These are phyloP conservation scores for Aleiodes testaceus DNA, from an alignment of 2,888 invertebrate species.

Conservation along the genomic window DNA sequence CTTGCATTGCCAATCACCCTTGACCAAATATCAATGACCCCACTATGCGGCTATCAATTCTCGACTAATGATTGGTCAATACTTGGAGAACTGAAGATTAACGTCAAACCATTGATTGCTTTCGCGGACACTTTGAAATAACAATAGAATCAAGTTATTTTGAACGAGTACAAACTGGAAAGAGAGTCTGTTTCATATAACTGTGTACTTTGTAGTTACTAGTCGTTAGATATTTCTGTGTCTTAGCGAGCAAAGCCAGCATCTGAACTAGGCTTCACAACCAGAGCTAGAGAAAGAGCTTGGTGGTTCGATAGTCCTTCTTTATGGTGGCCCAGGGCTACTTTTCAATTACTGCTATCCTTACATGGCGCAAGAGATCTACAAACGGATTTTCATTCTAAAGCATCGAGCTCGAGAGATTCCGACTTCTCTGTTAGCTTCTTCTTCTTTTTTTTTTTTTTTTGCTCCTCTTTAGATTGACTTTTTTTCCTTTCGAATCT, in stretches of 20 bases:
- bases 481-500: constrained; percentile 9
- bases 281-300: constrained; percentile 54
- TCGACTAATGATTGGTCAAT: too few species aligned
- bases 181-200: not conserved
- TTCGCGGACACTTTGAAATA: not conserved
- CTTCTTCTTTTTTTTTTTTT: constrained; percentile 29
- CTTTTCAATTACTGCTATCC: constrained; percentile 63
- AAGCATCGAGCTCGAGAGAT: constrained; percentile 40
- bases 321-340: constrained; percentile 59
- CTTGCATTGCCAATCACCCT: too few species aligned
- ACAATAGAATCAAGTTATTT: not conserved
- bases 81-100: too few species aligned
- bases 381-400: constrained; percentile 44
- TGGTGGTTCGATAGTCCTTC: constrained; percentile 59
- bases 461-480: constrained; percentile 29
- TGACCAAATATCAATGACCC: too few species aligned
- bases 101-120: not conserved
- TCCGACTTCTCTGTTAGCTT: not conserved
- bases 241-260: constrained; percentile 32
- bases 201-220: constrained; percentile 12
- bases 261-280: constrained; percentile 37
- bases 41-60: too few species aligned
- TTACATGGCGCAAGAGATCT: constrained; percentile 15
- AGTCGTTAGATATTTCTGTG: constrained; percentile 42
- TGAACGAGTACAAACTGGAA: not conserved